Conservation (phyloP, 92 coral and sea anemone genomes). For the Parazoanthus swiftii region DNA sequence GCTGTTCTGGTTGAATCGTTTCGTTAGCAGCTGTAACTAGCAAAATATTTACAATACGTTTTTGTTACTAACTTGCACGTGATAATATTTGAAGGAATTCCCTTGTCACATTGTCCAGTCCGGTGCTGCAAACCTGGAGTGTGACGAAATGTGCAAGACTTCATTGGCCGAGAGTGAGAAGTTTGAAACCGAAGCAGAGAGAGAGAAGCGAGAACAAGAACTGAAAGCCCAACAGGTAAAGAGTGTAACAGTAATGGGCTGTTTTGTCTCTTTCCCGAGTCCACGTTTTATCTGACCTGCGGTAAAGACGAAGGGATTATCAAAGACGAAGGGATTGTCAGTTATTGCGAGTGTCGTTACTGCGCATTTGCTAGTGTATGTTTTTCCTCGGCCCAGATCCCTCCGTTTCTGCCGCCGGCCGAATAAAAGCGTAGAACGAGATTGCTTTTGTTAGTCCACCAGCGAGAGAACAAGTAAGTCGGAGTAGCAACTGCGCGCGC, state of each 20-base stretch:
- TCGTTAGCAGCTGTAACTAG: not conserved
- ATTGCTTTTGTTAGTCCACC: too few relatives aligned
- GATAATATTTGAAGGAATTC: constrained; percentile 62
- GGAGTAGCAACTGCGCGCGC: too few relatives aligned
- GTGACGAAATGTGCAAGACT: constrained; percentile 79
- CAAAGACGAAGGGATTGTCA: not conserved
- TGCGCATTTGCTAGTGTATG: too few relatives aligned
- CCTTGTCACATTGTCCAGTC: constrained; percentile 73
- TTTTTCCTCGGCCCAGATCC: too few relatives aligned
- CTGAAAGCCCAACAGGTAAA: constrained; percentile 77
- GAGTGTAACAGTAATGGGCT: not conserved
- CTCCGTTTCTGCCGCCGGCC: too few relatives aligned
- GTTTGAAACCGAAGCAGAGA: constrained; percentile 60
- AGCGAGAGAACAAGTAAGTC: too few relatives aligned
- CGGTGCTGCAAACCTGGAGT: constrained; percentile 62
- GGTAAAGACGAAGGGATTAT: not conserved
- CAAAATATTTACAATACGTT: not conserved
- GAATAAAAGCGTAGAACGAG: too few relatives aligned
- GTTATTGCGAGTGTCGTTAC: too few relatives aligned
- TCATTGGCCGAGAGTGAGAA: constrained; percentile 56
- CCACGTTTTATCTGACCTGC: not conserved
- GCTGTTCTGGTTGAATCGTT: too few relatives aligned
- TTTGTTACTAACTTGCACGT: not conserved
- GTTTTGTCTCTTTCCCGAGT: not conserved
- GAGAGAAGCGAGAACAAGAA: constrained; percentile 69